These are phyloP conservation scores for Nettapus auritus DNA, from an alignment of 2,113 vertebrate genomes.

Conservation along the genomic window DNA sequence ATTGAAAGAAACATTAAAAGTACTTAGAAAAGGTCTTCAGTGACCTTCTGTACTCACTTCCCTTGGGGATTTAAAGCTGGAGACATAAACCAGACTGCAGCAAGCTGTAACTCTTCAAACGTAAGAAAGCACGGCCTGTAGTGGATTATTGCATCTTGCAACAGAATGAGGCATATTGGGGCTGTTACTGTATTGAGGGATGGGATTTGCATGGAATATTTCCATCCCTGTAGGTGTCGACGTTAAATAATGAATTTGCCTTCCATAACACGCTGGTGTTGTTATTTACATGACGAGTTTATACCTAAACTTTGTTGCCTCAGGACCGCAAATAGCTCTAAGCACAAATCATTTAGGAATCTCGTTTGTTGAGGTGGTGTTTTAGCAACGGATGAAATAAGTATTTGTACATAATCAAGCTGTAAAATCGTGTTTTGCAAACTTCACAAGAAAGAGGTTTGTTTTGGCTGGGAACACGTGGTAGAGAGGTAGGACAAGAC, in stretches of 20 bases:
- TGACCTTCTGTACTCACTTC: background rate
- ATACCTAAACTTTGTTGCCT: background rate
- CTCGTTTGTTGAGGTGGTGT: conserved; percentile 12
- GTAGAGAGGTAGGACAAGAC: background rate
- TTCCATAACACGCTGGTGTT: background rate
- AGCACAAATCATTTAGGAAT: background rate
- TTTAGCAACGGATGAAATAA: background rate
- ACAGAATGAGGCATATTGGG: background rate
- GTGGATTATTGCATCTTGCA: background rate
- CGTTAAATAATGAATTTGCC: background rate
- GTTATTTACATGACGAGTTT: background rate
- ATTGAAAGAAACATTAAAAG: background rate
- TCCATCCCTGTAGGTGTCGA: background rate
- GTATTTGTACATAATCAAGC: background rate
- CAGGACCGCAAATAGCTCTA: background rate
- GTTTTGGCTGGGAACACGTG: background rate
- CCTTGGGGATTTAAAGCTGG: background rate
- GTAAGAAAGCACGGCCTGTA: background rate
- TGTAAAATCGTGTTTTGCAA: background rate
- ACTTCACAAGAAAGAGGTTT: background rate
- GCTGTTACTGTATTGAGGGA: background rate
- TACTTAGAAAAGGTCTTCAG: background rate
- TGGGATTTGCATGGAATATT: background rate
- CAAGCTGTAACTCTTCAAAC: background rate
- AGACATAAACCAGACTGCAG: background rate